Evolutionary conservation across 2,888 invertebrate genomes (phyloP), one percentile per base, ranked within the genome.

Genomic region (Aphidoletes aphidimyza): DNA sequence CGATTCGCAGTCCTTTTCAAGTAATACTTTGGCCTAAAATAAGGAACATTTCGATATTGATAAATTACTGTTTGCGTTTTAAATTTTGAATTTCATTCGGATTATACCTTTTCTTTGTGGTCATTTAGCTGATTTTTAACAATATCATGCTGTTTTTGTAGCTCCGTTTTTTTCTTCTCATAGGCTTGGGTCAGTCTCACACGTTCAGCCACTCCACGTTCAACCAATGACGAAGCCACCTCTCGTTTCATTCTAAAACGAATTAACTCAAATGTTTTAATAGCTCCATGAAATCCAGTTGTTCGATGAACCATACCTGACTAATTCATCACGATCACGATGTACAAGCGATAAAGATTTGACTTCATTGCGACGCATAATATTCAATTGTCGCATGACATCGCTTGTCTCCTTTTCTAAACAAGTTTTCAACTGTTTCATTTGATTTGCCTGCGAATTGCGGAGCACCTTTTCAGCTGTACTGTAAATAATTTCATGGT

Each of bases 301-400:
- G 22, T 2, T 39, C 11, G 22, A 9, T 36, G n/a, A 54, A n/a
- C n/a, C n/a, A 39, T 87, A 97, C 96, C 91, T 97, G 95, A 88
- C 97, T 87, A 98, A 92, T 89, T 98, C 98, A 87, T 96, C 97
- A 87, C 97, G 95, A 89, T 98, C 97, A 87, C 95, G 93, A 89
- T 97, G 96, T 85, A 94, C 94, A 89, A 97, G 96, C 36, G 95
- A 94, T 85, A 98, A 91, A 84, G 93, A 93, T 89, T 97, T 97
- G 85, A 97, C 96, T 89, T 98, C 97, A 87, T 95, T 96, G 86
- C 96, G 94, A 86, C 96, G 93, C 85, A 94, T 94, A 85, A 94
- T 93, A 87, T 97, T 96, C 87, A 98, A 90, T 88, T 94, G 93
- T 87, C 95, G 94, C 93, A 97, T 94, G 84, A 96, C 92, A 86